A percentile compares a stretch with the other conserved stretches of the same genome.
phyloP scores from a whole-genome alignment of 2,797 vertebrate genomes.

The Chelonia mydas region DNA sequence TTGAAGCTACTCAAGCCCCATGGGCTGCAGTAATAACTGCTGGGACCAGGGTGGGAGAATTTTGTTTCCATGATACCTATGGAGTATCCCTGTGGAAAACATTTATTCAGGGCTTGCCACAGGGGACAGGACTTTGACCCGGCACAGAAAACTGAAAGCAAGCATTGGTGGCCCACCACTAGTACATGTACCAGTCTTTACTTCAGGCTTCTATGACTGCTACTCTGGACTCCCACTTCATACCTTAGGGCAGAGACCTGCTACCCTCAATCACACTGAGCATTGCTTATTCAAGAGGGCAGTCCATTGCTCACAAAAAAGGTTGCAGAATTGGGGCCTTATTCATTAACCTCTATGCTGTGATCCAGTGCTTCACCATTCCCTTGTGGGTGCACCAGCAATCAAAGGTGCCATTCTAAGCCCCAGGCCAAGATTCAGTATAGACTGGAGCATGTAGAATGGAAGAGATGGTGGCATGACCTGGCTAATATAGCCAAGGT shows the following conservation, averaged over 20 bases:
- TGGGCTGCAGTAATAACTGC: not conserved
- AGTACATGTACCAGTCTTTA: not conserved
- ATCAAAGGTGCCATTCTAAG: not conserved
- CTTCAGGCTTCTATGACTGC: not conserved
- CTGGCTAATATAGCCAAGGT: not conserved
- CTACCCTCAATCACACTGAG: not conserved
- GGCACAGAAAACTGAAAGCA: rapidly evolving
- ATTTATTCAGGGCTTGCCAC: rapidly evolving
- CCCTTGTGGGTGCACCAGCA: not conserved
- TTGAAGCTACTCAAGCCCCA: not conserved
- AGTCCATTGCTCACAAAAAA: not conserved
- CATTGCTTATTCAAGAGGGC: not conserved
- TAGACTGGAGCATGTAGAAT: not conserved
- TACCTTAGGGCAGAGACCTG: not conserved
- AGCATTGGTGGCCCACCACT: rapidly evolving
- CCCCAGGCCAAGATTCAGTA: not conserved
- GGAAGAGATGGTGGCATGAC: not conserved
- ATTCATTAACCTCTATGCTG: not conserved
- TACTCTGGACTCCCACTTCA: not conserved
- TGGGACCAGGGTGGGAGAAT: not conserved
- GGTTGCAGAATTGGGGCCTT: not conserved
- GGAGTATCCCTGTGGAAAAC: rapidly evolving
- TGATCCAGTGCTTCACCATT: not conserved
- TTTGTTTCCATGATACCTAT: rapidly evolving
- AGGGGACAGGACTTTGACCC: rapidly evolving